Evolutionary conservation across 2,113 vertebrate species (phyloP), one percentile per base, ranked within the genome.

Genomic region (Micronycteris hirsuta): DNA sequence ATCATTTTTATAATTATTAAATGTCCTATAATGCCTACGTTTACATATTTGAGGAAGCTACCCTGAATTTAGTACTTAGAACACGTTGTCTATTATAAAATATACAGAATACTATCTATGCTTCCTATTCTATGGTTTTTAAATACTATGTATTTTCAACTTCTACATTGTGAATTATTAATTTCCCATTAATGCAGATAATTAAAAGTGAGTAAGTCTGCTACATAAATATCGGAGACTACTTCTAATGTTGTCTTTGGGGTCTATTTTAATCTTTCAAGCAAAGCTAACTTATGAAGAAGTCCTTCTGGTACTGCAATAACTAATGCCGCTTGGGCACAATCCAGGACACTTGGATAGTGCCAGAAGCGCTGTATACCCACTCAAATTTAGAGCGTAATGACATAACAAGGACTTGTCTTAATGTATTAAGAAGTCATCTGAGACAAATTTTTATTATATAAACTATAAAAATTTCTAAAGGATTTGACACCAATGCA

Each of bases 331-430:
- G 84, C 38, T 61, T 36, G 28, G 68, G 70, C 15, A 71, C 0
- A 77, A 73, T 52, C 6, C 26, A 94, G 54, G 36, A 3, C 26
- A 78, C 26, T 28, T 38, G 31, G 24, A 67, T 11, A 63, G 56
- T 68, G 54, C 36, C 71, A 56, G 28, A 77, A 81, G 45, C 65
- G 28, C 20, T n/a, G 43, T 33, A 70, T 4, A 80, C 16, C 22
- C 47, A 87, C 16, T 74, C 63, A 78, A 45, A 96, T 70, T 74
- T 77, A 80, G 15, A 91, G 67, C n/a, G 85, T 76, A 96, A 93
- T 36, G 10, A 28, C 58, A 61, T 28, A 26, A 87, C 45, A 87
- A 54, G 24, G 16, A 47, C 82, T 86, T 71, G 14, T 78, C 84
- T 68, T 16, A 28, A 43, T n/a, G 49, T 77, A 88, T n/a, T 70